phyloP scores from a whole-genome alignment of 2,888 invertebrate species.

The Heliconius ethilla region DNA sequence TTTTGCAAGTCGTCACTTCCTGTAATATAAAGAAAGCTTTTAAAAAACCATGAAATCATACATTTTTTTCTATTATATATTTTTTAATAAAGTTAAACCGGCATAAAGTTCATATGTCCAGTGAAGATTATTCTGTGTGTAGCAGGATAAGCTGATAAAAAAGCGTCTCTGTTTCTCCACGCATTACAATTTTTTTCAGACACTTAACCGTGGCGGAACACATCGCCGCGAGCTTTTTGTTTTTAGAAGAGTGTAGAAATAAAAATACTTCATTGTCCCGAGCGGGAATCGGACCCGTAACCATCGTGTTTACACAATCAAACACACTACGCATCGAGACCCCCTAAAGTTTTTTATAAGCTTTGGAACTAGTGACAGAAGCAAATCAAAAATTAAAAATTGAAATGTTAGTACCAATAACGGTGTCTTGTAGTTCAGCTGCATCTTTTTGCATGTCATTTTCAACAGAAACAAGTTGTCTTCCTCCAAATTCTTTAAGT shows the following conservation, averaged over 20 bases:
- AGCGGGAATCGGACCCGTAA: not conserved
- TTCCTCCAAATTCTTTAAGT: constrained; percentile 89
- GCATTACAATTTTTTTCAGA: not conserved
- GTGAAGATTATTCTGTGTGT: not conserved
- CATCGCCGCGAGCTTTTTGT: not conserved
- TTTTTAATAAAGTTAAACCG: not conserved
- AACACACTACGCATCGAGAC: not conserved
- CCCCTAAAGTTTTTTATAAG: not conserved
- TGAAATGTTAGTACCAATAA: constrained; percentile 79
- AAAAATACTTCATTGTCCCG: not conserved
- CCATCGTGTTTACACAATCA: not conserved
- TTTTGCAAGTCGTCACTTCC: constrained; percentile 86
- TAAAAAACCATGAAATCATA: not conserved
- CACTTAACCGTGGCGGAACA: not conserved
- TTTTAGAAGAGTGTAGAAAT: not conserved
- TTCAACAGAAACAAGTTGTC: constrained; percentile 92
- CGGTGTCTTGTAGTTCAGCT: constrained; percentile 78
- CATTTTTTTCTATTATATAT: not conserved
- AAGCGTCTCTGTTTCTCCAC: not conserved
- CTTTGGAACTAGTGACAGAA: not conserved
- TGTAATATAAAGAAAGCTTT: constrained; percentile 44
- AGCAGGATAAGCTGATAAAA: not conserved
- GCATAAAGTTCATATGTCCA: not conserved
- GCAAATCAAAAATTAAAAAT: not conserved
- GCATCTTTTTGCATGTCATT: constrained; percentile 93